phyloP scores from a whole-genome alignment of 2,797 vertebrate species.

The Crax fasciolata region DNA sequence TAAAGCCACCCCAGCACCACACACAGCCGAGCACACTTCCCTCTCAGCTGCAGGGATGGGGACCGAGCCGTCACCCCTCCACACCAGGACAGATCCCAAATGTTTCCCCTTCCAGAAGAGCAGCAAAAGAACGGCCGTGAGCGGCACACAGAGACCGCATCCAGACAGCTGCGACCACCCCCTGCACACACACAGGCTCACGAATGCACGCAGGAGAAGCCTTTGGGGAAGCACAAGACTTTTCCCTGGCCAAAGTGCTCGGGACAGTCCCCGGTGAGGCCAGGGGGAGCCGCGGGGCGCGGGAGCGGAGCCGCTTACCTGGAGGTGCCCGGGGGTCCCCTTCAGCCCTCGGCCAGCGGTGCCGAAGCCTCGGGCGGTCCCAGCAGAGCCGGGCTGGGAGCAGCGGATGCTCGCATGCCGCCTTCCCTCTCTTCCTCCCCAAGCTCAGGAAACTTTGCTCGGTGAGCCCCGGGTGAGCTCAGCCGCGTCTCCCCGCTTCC shows the following conservation, averaged over 20 bases:
- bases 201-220: not conserved
- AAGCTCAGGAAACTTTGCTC: conserved; percentile 57
- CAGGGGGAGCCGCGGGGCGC: not conserved
- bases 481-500: not conserved
- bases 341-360: not conserved
- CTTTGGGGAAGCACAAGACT: not conserved
- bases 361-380: not conserved
- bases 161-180: not conserved
- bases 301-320: not conserved
- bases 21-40: not conserved
- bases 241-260: not conserved
- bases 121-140: not conserved
- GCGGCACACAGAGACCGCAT: conserved; percentile 18
- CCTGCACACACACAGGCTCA: not conserved
- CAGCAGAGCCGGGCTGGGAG: not conserved
- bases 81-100: not conserved
- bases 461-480: not conserved
- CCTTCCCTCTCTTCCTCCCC: not conserved
- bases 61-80: not conserved
- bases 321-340: not conserved
- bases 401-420: not conserved
- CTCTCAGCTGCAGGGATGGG: not conserved
- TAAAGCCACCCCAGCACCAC: not conserved
- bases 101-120: not conserved
- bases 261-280: not conserved